These are phyloP conservation scores for Lipophrys pholis DNA, from an alignment of 2,113 vertebrate genomes.

Conservation along the genomic window DNA sequence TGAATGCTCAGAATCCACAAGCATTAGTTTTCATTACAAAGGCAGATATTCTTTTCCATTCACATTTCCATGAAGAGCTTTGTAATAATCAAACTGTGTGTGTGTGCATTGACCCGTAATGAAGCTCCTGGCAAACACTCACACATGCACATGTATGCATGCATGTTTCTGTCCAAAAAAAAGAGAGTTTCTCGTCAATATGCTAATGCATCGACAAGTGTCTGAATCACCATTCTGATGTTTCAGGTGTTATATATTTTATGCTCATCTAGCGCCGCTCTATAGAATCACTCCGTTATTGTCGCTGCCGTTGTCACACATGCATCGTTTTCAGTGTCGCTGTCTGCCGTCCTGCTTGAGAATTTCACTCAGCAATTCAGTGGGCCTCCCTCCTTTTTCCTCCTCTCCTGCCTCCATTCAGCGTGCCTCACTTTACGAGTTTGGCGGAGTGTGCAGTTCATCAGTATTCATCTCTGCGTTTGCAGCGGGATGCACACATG, in stretches of 20 bases:
- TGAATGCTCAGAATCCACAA: no score
- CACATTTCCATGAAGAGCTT: conserved; percentile 18
- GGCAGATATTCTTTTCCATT: background rate
- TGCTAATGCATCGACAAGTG: conserved; percentile 50
- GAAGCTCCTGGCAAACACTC: background rate
- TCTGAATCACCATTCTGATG: conserved; percentile 47
- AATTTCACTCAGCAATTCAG: conserved; percentile 13
- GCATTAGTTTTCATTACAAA: no score
- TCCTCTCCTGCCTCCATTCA: conserved; percentile 9
- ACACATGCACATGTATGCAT: background rate
- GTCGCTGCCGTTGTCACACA: conserved; percentile 18
- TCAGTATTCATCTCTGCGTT: conserved; percentile 48
- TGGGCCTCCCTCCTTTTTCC: no score
- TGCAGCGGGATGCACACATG: conserved; percentile 12
- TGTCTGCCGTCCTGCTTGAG: background rate
- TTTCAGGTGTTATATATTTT: conserved; percentile 20
- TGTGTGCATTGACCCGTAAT: conserved; percentile 1
- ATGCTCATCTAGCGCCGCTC: conserved; percentile 4
- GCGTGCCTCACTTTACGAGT: background rate
- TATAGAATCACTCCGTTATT: conserved; percentile 4
- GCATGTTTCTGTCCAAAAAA: conserved; percentile 12
- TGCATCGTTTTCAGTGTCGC: conserved; percentile 8
- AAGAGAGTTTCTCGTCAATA: conserved; percentile 58
- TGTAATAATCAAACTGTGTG: conserved; percentile 16
- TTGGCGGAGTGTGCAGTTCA: conserved; percentile 21